These are phyloP conservation scores for Psittacus erithacus DNA, from an alignment of 2,113 vertebrate genomes.

Conservation along the genomic window DNA sequence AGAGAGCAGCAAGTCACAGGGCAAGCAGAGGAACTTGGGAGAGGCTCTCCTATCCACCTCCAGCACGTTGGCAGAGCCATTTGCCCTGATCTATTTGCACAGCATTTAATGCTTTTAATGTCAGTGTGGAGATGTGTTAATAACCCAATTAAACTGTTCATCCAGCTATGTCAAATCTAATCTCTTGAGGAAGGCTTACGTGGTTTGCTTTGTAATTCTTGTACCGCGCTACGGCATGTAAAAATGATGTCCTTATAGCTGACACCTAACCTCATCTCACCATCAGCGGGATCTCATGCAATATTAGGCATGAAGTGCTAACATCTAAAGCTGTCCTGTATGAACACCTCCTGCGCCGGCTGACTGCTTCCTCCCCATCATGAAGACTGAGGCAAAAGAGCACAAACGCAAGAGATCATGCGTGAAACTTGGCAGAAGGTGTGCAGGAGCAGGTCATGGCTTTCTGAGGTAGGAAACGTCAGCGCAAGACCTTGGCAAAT, in stretches of 20 bases:
- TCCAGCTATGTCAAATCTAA: constrained; percentile 25
- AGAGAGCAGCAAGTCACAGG: fast-evolving
- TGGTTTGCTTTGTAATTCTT: not conserved
- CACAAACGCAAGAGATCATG: fast-evolving
- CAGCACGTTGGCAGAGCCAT: not conserved
- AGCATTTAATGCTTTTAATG: not conserved
- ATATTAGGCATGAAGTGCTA: not conserved
- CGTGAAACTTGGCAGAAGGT: not conserved
- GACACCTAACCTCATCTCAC: not conserved
- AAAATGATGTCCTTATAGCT: not conserved
- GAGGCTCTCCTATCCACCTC: not conserved
- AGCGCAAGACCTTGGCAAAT: fast-evolving
- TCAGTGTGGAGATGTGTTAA: constrained; percentile 51
- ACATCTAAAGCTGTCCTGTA: not conserved
- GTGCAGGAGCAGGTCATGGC: not conserved
- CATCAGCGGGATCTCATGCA: not conserved
- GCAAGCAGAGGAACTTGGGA: not conserved
- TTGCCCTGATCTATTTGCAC: not conserved
- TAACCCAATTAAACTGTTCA: constrained; percentile 55
- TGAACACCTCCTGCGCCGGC: fast-evolving
- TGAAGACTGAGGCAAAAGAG: not conserved
- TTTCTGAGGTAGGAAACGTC: not conserved
- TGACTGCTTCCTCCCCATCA: fast-evolving
- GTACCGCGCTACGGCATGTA: not conserved
- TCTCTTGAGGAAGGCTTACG: not conserved